Evolutionary conservation across 1,140 invertebrate genomes (phyloP).

Genomic region (Aphaenogaster rudis): DNA sequence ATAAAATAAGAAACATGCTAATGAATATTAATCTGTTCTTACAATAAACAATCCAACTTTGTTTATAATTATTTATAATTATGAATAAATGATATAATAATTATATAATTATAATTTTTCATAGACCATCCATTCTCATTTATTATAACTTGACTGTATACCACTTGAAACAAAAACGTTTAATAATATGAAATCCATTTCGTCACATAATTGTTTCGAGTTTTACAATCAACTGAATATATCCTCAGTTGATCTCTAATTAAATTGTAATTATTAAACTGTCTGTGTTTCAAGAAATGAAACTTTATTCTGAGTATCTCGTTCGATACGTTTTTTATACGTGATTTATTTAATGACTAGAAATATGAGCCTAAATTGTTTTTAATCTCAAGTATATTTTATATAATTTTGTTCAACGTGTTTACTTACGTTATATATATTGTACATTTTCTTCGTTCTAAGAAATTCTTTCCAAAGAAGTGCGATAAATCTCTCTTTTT

Average conservation of each 20-base stretch:
- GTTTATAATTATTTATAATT: too few relatives aligned
- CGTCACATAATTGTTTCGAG: not conserved
- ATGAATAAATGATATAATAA: too few relatives aligned
- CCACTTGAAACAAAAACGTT: not conserved
- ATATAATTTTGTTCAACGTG: constrained; percentile 33
- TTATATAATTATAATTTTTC: not conserved
- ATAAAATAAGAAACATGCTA: not conserved
- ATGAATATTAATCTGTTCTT: not conserved
- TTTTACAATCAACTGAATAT: not conserved
- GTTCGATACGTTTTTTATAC: not conserved
- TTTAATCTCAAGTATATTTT: constrained; percentile 26
- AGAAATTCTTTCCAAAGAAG: constrained; percentile 16
- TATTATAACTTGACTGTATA: not conserved
- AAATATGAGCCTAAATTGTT: not conserved
- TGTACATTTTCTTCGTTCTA: not conserved
- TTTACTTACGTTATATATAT: constrained; percentile 3
- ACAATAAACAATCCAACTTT: not conserved
- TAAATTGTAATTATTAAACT: not conserved
- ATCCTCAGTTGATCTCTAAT: not conserved
- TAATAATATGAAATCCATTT: not conserved
- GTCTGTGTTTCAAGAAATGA: not conserved
- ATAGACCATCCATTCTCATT: not conserved
- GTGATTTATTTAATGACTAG: not conserved
- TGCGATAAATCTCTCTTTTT: constrained; percentile 49
- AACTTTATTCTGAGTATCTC: not conserved